phyloP scores from a whole-genome alignment of 2,888 invertebrate genomes.

The Acrocyrtus sp. region DNA sequence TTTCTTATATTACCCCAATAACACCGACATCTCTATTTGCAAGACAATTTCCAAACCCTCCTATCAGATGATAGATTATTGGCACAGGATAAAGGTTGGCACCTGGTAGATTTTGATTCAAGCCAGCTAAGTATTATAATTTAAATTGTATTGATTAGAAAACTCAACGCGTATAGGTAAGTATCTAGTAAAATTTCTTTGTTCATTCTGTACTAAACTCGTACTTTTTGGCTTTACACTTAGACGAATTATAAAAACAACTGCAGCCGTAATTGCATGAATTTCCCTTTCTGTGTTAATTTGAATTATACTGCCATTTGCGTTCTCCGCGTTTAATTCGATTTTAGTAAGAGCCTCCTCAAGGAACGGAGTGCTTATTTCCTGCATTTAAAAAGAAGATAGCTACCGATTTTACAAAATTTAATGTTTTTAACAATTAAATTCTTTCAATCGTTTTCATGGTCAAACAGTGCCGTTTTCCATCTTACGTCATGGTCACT shows the following conservation, averaged over 20 bases:
- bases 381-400: background rate
- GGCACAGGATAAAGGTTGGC: slow-evolving; percentile 27
- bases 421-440: too few relatives aligned
- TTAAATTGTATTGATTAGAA: too few relatives aligned
- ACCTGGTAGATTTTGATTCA: slow-evolving; percentile 40
- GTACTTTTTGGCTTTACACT: slow-evolving; percentile 28
- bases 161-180: too few relatives aligned
- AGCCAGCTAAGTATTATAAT: slow-evolving; percentile 5
- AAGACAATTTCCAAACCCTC: slow-evolving; percentile 53
- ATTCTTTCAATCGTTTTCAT: background rate
- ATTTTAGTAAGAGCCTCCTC: slow-evolving; percentile 36
- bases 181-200: background rate
- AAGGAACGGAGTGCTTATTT: slow-evolving; percentile 33
- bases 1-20: slow-evolving; percentile 44
- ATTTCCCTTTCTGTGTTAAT: slow-evolving; percentile 51
- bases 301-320: slow-evolving; percentile 50
- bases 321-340: slow-evolving; percentile 57
- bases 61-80: slow-evolving; percentile 49
- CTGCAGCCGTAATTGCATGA: slow-evolving; percentile 31
- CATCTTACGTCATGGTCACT: slow-evolving; percentile 21
- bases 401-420: too few relatives aligned
- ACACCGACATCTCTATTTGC: background rate
- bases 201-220: too few relatives aligned
- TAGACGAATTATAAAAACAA: slow-evolving; percentile 38
- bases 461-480: background rate